Evolutionary conservation across 2,888 invertebrate species (phyloP), one percentile per base, ranked within the genome.

Genomic region (Exephanes ischioxanthus): DNA sequence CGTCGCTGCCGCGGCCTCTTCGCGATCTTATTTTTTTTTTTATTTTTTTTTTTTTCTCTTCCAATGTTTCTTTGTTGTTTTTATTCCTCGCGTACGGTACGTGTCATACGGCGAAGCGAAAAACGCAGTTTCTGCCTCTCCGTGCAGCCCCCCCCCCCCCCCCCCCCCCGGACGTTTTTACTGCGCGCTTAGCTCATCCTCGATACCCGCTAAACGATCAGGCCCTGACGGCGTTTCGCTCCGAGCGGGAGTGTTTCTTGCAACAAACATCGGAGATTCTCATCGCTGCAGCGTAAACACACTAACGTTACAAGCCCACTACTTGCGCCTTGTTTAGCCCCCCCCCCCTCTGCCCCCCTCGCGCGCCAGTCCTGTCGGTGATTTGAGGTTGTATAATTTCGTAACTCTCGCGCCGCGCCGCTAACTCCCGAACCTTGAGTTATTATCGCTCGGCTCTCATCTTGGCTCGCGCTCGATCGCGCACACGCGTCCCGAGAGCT

Each of bases 371-470:
- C 81, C 30, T 33, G 63, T 72, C 53, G 37, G 37, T 73, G 63
- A 71, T 58, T 67, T 48, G 45, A 55, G 16, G 33, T 70, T 33
- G n/a, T 41, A 37, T 85, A 89, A 89, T 90, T 89, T 89, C 90
- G 89, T 89, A 90, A 90, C 51, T 37, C 48, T 67, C 67, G 48
- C 67, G 58, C 75, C 71, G 71, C 66, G 83, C 67, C 86, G 85
- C 88, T 87, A 87, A 90, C 89, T 87, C 75, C 87, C 87, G 89
- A 89, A 91, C 91, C 90, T 90, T 89, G 89, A 84, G 61, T 88
- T 91, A 91, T 91, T 89, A 91, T 90, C 89, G 89, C 90, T 86
- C 78, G 82, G 63, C 83, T 87, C 89, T 91, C 90, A 90, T 89
- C 89, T 90, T 91, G 90, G 91, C 87, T 84, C 75, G 81, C 84